Evolutionary conservation across 2,888 invertebrate species (phyloP).

Genomic region (Drosophila silvestris): DNA sequence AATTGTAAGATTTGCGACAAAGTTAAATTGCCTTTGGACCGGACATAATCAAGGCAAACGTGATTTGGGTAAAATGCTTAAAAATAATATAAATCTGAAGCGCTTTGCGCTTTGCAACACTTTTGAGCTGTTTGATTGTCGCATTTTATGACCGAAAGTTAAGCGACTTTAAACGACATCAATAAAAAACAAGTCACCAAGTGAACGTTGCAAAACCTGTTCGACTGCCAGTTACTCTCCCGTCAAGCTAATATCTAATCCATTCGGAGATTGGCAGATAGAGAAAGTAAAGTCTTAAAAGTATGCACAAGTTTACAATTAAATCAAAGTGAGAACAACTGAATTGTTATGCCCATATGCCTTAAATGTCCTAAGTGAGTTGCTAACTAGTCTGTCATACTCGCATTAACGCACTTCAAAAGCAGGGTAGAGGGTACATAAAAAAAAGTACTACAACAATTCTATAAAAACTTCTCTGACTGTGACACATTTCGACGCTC

Average conservation of each 20-base stretch:
- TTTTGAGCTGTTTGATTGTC: constrained; percentile 52
- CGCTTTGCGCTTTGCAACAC: constrained; percentile 33
- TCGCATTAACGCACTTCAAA: background rate
- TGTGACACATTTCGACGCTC: constrained; percentile 54
- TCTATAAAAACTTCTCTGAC: constrained; percentile 58
- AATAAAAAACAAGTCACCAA: constrained; percentile 43
- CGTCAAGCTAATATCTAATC: background rate
- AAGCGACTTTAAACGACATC: constrained; percentile 63
- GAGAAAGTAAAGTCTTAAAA: background rate
- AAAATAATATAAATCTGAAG: constrained; percentile 3
- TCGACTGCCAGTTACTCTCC: background rate
- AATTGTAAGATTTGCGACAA: background rate
- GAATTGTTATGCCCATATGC: background rate
- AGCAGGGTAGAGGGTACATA: background rate
- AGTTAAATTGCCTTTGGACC: background rate
- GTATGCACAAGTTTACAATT: background rate
- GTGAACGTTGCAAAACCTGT: background rate
- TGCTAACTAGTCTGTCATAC: background rate
- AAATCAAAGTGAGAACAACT: background rate
- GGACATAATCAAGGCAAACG: background rate
- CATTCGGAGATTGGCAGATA: rapidly evolving
- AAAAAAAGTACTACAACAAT: constrained; percentile 12
- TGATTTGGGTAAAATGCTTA: background rate
- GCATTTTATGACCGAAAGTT: constrained; percentile 54
- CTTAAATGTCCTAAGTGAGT: background rate